phyloP scores from a whole-genome alignment of 2,888 invertebrate genomes.

The Aphodius granarius region DNA sequence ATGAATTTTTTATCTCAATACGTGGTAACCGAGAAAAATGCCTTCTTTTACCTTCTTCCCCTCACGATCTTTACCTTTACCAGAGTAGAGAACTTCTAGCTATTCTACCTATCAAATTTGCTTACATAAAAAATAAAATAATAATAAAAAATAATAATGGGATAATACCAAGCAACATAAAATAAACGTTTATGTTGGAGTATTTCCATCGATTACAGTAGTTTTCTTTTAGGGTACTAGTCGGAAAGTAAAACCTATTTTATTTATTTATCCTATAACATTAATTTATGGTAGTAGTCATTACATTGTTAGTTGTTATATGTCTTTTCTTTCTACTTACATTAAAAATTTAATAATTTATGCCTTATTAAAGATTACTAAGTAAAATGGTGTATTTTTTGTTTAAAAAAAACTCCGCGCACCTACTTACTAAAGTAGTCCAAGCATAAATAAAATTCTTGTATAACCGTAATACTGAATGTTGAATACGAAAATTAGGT shows the following conservation, averaged over 20 bases:
- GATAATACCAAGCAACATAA: too few species aligned
- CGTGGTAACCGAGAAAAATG: background rate
- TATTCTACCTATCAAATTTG: background rate
- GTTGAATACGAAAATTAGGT: background rate
- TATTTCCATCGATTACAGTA: too few species aligned
- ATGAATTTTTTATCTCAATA: constrained; percentile 25
- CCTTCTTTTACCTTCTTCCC: background rate
- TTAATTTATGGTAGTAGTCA: too few species aligned
- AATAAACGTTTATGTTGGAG: too few species aligned
- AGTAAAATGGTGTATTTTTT: background rate
- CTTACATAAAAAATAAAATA: background rate
- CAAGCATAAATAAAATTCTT: background rate
- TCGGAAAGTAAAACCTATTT: too few species aligned
- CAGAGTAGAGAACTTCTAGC: background rate
- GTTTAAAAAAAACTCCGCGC: background rate
- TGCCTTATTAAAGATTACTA: background rate
- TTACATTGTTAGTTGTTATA: too few species aligned
- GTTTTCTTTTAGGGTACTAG: too few species aligned
- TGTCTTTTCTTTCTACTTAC: too few species aligned
- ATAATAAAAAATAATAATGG: too few species aligned
- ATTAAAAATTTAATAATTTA: too few species aligned
- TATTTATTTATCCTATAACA: too few species aligned
- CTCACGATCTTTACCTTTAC: background rate
- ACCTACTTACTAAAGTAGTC: background rate
- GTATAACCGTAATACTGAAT: background rate